Conservation (phyloP, 2,113 vertebrate species). For the Cardinalis cardinalis region DNA sequence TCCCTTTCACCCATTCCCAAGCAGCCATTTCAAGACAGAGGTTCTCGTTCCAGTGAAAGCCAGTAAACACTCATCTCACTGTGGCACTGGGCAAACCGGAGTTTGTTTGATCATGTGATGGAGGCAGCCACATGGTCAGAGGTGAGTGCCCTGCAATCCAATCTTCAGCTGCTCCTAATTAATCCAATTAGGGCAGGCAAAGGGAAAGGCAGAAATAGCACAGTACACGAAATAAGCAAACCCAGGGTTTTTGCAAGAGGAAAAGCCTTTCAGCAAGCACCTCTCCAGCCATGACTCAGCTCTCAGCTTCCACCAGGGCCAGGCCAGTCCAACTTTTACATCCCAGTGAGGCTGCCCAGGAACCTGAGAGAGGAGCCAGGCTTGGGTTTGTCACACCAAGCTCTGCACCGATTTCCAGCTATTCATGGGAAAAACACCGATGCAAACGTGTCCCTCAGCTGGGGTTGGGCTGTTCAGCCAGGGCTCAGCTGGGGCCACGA, state of each 20-base stretch:
- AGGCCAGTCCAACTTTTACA: neutral
- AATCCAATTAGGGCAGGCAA: neutral
- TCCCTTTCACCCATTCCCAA: neutral
- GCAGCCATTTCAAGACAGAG: conserved; percentile 77
- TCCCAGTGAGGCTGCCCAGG: neutral
- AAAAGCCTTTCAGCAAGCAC: neutral
- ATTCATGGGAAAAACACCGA: neutral
- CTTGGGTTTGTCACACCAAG: neutral
- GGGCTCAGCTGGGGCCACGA: neutral
- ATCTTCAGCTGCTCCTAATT: neutral
- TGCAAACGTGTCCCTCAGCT: neutral
- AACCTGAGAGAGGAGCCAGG: neutral
- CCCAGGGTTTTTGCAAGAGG: neutral
- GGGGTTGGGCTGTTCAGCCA: neutral
- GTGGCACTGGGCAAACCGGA: conserved; percentile 79
- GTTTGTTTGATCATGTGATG: conserved; percentile 91
- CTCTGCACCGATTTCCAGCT: neutral
- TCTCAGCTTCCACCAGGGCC: neutral
- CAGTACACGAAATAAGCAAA: neutral
- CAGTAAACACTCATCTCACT: conserved; percentile 71
- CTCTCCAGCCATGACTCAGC: neutral
- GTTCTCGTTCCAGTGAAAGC: conserved; percentile 72
- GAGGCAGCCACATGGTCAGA: neutral
- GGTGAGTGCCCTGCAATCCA: conserved; percentile 48
- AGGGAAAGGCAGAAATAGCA: neutral